Evolutionary conservation across 1,140 invertebrate genomes (phyloP).

Genomic region (Planococcus citri): DNA sequence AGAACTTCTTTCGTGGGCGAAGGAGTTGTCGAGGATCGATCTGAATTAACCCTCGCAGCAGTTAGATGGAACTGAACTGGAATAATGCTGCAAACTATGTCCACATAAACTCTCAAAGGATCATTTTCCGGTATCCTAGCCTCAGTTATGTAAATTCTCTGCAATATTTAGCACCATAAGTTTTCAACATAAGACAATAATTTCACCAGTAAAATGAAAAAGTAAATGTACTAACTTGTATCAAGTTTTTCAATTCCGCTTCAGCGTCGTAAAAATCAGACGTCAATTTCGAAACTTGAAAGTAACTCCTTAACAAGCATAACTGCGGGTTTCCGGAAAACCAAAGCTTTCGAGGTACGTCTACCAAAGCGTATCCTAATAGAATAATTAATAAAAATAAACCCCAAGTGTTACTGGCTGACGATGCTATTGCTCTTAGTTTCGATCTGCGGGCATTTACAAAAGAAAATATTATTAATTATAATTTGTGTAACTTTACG

Average conservation of each 20-base stretch:
- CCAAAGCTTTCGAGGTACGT: conserved; percentile 84
- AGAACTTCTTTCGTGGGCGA: background rate
- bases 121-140: background rate
- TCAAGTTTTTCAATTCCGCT: conserved; percentile 5
- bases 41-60: background rate
- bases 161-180: too few species aligned
- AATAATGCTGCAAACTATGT: conserved; percentile 4
- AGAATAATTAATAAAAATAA: conserved; percentile 87
- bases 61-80: background rate
- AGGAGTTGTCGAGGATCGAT: background rate
- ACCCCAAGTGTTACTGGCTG: conserved; percentile 98
- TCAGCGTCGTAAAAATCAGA: conserved; percentile 11
- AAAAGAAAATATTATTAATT: conserved; percentile 27
- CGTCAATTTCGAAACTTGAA: conserved; percentile 5
- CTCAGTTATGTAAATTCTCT: background rate
- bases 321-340: background rate
- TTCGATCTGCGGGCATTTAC: conserved; percentile 48
- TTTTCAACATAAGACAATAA: too few species aligned
- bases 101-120: background rate
- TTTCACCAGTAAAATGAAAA: too few species aligned
- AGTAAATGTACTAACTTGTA: background rate
- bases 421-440: conserved; percentile 93
- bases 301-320: background rate
- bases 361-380: conserved; percentile 92
- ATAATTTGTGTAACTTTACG: background rate